phyloP scores from a whole-genome alignment of 2,797 vertebrate genomes.

The Mus spretus region DNA sequence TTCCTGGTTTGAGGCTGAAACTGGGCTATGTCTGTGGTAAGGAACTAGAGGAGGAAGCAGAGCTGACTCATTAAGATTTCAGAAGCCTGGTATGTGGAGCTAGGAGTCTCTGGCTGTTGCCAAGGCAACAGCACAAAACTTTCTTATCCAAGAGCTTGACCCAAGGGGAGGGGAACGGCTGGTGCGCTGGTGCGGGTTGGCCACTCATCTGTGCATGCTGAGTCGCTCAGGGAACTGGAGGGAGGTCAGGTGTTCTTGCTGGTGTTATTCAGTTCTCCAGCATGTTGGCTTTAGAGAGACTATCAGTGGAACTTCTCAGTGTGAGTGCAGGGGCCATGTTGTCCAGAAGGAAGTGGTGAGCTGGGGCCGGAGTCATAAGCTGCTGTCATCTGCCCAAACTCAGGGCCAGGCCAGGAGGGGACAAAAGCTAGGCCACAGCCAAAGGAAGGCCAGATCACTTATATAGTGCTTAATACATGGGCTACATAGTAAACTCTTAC shows the following conservation, averaged over 20 bases:
- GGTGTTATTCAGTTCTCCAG: background rate
- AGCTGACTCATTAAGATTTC: conserved; percentile 14
- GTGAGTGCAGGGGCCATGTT: background rate
- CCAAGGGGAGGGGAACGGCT: background rate
- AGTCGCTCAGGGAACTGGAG: background rate
- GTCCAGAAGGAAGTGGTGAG: background rate
- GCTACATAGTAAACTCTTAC: background rate
- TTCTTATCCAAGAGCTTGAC: background rate
- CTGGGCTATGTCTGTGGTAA: background rate
- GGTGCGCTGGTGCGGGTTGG: background rate
- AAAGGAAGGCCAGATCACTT: background rate
- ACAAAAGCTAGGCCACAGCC: background rate
- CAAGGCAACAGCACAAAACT: conserved; percentile 1
- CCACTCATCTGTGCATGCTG: background rate
- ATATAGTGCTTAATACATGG: too few relatives aligned
- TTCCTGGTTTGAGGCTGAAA: conserved; percentile 66
- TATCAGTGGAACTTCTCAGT: background rate
- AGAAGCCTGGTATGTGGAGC: conserved; percentile 15
- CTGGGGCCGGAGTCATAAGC: background rate
- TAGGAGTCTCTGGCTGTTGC: background rate
- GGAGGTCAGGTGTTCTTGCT: background rate
- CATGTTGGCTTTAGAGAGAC: background rate
- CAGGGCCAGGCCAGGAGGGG: background rate
- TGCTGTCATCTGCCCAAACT: background rate
- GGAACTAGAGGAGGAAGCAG: conserved; percentile 68